Conservation (phyloP, 2,888 invertebrate genomes). For the Pammene fasciana region DNA sequence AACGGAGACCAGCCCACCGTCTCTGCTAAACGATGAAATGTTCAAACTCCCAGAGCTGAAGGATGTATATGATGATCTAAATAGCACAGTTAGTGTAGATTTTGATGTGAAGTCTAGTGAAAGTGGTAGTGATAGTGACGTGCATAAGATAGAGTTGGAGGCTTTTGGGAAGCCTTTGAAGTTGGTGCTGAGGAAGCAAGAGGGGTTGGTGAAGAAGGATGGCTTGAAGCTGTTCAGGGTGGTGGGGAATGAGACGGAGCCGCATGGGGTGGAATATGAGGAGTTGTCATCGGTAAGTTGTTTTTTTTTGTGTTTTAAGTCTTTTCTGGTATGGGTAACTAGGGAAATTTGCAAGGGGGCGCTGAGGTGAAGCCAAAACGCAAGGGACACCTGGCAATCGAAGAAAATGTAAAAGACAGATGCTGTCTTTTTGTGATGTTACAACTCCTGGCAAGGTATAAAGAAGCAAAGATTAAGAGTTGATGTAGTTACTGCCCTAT, state of each 20-base stretch:
- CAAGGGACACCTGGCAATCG: too few species aligned
- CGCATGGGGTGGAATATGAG: slow-evolving; percentile 90
- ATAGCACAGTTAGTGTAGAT: slow-evolving; percentile 73
- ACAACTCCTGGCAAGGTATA: too few species aligned
- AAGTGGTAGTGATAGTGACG: slow-evolving; percentile 70
- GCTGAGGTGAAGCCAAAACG: too few species aligned
- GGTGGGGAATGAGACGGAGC: slow-evolving; percentile 89
- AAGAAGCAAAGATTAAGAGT: too few species aligned
- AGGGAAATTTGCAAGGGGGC: too few species aligned
- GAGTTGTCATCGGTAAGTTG: slow-evolving; percentile 89
- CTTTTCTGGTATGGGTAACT: not conserved
- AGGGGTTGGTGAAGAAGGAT: slow-evolving; percentile 89
- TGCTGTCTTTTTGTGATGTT: too few species aligned
- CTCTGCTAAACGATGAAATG: slow-evolving; percentile 76
- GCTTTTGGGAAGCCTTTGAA: slow-evolving; percentile 91
- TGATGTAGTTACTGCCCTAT: too few species aligned
- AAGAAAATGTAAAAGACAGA: too few species aligned
- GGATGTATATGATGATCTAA: slow-evolving; percentile 73
- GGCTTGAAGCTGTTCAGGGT: slow-evolving; percentile 93
- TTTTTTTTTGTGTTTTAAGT: not conserved
- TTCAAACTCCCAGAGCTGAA: slow-evolving; percentile 68
- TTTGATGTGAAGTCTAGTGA: slow-evolving; percentile 66
- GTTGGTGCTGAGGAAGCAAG: slow-evolving; percentile 88
- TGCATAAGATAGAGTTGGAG: slow-evolving; percentile 87
- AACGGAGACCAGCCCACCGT: slow-evolving; percentile 64